Conservation (phyloP, 2,797 vertebrate species). For the Gadopsis marmoratus region DNA sequence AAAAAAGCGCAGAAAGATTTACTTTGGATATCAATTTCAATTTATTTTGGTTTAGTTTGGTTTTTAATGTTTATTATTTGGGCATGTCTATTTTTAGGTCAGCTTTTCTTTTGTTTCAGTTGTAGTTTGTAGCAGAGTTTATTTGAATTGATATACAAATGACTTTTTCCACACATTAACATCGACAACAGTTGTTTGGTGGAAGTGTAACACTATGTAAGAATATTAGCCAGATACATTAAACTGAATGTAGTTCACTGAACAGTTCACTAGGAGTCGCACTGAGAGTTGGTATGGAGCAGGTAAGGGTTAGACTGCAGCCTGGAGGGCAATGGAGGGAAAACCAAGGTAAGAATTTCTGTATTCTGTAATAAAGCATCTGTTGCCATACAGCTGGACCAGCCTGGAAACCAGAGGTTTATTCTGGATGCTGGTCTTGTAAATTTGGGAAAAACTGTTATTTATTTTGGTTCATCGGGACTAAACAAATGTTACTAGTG, state of each 20-base stretch:
- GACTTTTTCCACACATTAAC: background rate
- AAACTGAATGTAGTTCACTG: too few relatives aligned
- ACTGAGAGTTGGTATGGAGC: background rate
- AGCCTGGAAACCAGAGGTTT: background rate
- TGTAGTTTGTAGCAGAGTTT: background rate
- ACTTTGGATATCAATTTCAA: background rate
- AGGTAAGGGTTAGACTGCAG: background rate
- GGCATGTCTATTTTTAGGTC: background rate
- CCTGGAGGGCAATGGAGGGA: background rate
- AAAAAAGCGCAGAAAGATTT: background rate
- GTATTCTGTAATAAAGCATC: background rate
- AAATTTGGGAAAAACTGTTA: background rate
- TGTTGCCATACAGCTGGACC: background rate
- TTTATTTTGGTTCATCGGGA: conserved; percentile 34
- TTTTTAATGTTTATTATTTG: background rate
- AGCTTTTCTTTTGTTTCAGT: too few relatives aligned
- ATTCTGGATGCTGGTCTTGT: background rate
- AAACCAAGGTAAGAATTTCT: background rate
- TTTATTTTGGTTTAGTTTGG: background rate
- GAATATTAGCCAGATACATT: too few relatives aligned
- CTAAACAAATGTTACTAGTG: background rate
- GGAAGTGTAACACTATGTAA: background rate
- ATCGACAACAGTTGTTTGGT: background rate
- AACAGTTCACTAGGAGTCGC: too few relatives aligned
- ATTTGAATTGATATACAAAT: background rate